A percentile compares a stretch with the other conserved stretches of the same genome.
Conservation (phyloP, 1,140 invertebrate genomes). For the silkworm (Bombyx mori) region ASM3026992v2 NC_085134.1:1788001-1788500, state of each 20-base stretch:
- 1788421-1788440: neutral
- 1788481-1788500: conserved; percentile 16
- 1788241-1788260: too few species aligned
- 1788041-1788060: conserved; percentile 28
- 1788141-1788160: neutral
- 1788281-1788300: too few species aligned
- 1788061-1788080: conserved; percentile 42
- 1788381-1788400: too few species aligned
- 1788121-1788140: conserved; percentile 30
- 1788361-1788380: too few species aligned
- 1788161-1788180: too few species aligned
- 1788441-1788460: conserved; percentile 16
- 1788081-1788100: conserved; percentile 33
- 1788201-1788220: neutral
- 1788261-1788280: too few species aligned
- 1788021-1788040: conserved; percentile 35
- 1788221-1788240: neutral
- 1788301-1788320: too few species aligned
- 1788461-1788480: conserved; percentile 28
- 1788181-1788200: too few species aligned
- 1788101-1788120: conserved; percentile 34
- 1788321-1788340: too few species aligned
- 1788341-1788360: too few species aligned
- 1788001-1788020: conserved; percentile 44
- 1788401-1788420: neutral